A percentile compares a stretch with the other conserved stretches of the same genome.
phyloP scores from a whole-genome alignment of 2,113 vertebrate species.

The Glaucidium brasilianum region DNA sequence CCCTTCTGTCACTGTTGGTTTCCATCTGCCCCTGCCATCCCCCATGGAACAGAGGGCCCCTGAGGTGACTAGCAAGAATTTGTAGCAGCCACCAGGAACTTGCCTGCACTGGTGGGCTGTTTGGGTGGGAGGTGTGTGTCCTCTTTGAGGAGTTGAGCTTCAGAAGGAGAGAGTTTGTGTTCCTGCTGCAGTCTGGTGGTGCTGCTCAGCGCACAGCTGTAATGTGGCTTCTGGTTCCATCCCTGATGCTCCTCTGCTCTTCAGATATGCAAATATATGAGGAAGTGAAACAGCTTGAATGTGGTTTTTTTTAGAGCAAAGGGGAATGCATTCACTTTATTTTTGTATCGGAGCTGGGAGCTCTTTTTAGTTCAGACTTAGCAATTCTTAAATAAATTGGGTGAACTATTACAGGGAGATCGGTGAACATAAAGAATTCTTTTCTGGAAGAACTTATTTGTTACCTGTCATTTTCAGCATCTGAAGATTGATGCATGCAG shows the following conservation, averaged over 20 bases:
- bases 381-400: neutral
- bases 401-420: neutral
- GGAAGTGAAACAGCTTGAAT: neutral
- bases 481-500: neutral
- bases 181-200: neutral
- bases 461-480: neutral
- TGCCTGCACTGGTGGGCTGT: too few species aligned
- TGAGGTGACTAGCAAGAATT: neutral
- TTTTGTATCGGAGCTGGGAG: neutral
- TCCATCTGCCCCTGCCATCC: neutral
- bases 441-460: neutral
- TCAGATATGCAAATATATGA: neutral
- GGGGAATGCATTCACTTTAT: neutral
- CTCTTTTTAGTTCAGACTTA: neutral
- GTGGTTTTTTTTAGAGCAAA: neutral
- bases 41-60: neutral
- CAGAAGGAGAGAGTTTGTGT: neutral
- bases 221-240: neutral
- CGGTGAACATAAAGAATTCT: rapidly evolving
- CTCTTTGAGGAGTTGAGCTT: neutral
- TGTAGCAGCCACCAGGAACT: neutral
- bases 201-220: neutral
- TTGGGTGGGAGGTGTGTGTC: neutral
- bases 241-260: neutral
- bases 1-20: neutral